Percentiles rank a stretch among this genome's conserved stretches.
These are phyloP conservation scores for Lasioglossum malachurum DNA, from an alignment of 2,888 invertebrate species.

Conservation along the genomic window DNA sequence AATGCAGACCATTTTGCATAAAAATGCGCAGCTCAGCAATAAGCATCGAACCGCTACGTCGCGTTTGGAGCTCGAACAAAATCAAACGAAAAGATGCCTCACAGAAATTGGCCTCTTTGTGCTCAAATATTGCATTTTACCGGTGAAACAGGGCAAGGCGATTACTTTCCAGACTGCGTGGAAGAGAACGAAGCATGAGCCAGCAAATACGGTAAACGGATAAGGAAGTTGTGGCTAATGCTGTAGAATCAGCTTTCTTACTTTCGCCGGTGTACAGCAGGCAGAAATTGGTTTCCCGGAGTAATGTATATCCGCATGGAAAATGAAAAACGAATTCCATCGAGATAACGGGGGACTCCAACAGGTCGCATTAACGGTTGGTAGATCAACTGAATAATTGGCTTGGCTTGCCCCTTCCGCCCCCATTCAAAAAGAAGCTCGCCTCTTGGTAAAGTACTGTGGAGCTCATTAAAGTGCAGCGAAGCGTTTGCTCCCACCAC, in stretches of 20 bases:
- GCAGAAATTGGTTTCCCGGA: slow-evolving; percentile 69
- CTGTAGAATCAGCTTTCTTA: slow-evolving; percentile 1
- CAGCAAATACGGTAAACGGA: not conserved
- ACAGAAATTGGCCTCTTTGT: not conserved
- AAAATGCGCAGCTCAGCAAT: too few relatives aligned
- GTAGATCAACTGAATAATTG: slow-evolving; percentile 71
- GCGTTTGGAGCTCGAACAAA: not conserved
- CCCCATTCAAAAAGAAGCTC: slow-evolving; percentile 27
- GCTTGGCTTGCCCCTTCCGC: slow-evolving; percentile 34
- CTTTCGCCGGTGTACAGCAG: slow-evolving; percentile 49
- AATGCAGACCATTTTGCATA: not conserved
- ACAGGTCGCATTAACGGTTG: slow-evolving; percentile 59
- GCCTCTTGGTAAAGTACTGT: slow-evolving; percentile 27
- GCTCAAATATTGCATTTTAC: not conserved
- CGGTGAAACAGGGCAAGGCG: not conserved
- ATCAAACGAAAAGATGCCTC: not conserved
- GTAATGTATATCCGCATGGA: slow-evolving; percentile 51
- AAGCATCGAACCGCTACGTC: not conserved
- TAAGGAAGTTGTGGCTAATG: not conserved
- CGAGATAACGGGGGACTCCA: slow-evolving; percentile 36
- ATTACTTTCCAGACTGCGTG: not conserved
- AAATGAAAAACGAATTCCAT: slow-evolving; percentile 66
- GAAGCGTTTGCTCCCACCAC: slow-evolving; percentile 37
- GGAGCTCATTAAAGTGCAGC: slow-evolving; percentile 49
- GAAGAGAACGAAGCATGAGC: not conserved